Evolutionary conservation across 2,113 vertebrate species (phyloP), one percentile per base, ranked within the genome.

Genomic region (Ifrita kowaldi): DNA sequence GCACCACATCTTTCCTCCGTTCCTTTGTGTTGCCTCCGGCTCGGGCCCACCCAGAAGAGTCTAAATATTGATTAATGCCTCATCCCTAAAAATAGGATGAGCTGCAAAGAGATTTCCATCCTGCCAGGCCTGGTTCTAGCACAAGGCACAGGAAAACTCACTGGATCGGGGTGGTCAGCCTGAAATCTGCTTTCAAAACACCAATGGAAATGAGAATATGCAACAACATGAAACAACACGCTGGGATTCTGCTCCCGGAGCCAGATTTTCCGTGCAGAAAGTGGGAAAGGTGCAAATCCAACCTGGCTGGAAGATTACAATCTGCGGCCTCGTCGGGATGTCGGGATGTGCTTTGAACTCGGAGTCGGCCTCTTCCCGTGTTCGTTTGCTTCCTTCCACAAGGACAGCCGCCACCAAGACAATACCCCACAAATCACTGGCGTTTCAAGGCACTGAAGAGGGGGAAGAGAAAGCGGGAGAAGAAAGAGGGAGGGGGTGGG

Each of bases 301-400:
- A 33, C 41, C 85, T 87, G 78, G 26, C 78, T 76, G 87, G 55
- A 18, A 95, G 96, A 96, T 97, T 55, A 62, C 41, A 85, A 92
- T 97, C 95, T 78, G 70, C 78, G 93, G 91, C 96, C 95, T 93
- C 69, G 57, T 59, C 63, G 37, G 68, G 95, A 92, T 91, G 85
- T 71, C 49, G 22, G 89, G 70, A 95, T 90, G 46, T 7, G 53
- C 96, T 97, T 97, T 98, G 97, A 96, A 96, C 87, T 95, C 64
- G 30, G 57, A 74, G 69, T 89, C 86, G 64, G 93, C 84, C 35
- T 93, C 91, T 96, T 91, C 93, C 88, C 87, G 57, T 13, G 33
- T 85, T 74, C 74, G 62, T 93, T 94, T 91, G 69, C 86, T 88
- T 47, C 53, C 94, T 97, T 97, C 89, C 95, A 96, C 67, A 19